phyloP scores from a whole-genome alignment of 2,888 invertebrate genomes.

The Hartigia nigra region DNA sequence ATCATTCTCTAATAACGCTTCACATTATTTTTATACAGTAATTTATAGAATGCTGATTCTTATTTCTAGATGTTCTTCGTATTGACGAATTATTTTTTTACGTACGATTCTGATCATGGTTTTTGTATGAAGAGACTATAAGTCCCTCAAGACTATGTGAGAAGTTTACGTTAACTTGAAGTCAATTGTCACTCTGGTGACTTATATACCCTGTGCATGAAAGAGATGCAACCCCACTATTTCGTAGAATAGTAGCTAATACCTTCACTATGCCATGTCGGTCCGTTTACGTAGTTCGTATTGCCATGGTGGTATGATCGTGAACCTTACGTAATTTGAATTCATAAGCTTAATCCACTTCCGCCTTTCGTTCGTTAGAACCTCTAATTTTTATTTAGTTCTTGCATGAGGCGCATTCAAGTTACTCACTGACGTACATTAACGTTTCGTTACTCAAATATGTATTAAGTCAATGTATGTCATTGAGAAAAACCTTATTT shows the following conservation, averaged over 20 bases:
- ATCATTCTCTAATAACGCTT: neutral
- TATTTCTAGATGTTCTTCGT: neutral
- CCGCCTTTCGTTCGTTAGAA: slow-evolving; percentile 30
- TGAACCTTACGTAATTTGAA: slow-evolving; percentile 18
- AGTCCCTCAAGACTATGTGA: slow-evolving; percentile 15
- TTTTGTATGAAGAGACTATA: slow-evolving; percentile 4
- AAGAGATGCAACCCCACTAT: slow-evolving; percentile 39
- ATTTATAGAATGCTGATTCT: neutral
- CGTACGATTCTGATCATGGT: slow-evolving; percentile 26
- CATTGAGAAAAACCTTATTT: neutral
- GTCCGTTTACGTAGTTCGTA: neutral
- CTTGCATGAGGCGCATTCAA: neutral
- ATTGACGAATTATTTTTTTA: neutral
- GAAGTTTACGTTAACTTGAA: slow-evolving; percentile 21
- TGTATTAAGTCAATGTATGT: neutral
- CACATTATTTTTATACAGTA: neutral
- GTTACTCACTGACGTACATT: neutral
- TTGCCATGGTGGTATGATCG: slow-evolving; percentile 6
- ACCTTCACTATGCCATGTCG: slow-evolving; percentile 35
- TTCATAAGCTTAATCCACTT: slow-evolving; percentile 25
- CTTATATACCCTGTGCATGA: slow-evolving; percentile 25
- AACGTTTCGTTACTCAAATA: neutral
- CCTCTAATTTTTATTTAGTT: neutral
- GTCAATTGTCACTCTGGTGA: slow-evolving; percentile 10
- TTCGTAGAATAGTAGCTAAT: slow-evolving; percentile 21